Percentiles rank a stretch among this genome's conserved stretches.
Conservation (phyloP, 2,113 vertebrate species). For the Arizona elegans region DNA sequence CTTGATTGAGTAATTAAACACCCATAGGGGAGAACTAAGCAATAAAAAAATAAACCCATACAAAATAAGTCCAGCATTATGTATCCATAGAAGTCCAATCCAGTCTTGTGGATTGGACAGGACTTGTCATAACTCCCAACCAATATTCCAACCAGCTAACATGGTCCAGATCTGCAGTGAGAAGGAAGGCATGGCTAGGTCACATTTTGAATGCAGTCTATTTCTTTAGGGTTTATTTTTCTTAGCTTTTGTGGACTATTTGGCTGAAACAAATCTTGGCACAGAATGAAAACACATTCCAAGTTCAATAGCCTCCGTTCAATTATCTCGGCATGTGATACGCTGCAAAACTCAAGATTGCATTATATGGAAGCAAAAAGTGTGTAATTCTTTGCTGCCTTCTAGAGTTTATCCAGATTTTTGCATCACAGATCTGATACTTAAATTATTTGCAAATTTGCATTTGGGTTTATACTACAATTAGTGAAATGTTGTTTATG, state of each 20-base stretch:
- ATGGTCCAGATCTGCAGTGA: not conserved
- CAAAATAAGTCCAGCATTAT: not conserved
- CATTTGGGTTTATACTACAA: not conserved
- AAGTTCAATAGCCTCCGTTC: not conserved
- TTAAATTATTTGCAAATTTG: not conserved
- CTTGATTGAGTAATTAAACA: not conserved
- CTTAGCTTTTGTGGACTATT: not conserved
- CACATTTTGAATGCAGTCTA: not conserved
- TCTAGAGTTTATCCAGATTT: not conserved
- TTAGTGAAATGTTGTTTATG: not conserved
- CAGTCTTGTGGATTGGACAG: not conserved
- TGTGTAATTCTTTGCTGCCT: not conserved
- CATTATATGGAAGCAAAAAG: not conserved
- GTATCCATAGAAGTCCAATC: not conserved
- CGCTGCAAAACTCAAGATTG: not conserved
- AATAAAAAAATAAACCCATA: not conserved
- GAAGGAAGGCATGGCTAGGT: not conserved
- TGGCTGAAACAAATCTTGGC: not conserved
- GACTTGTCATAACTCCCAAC: not conserved
- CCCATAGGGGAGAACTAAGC: not conserved
- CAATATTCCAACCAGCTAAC: not conserved
- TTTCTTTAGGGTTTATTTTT: not conserved
- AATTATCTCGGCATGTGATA: not conserved
- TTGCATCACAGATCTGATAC: not conserved
- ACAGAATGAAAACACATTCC: not conserved